A percentile compares a stretch with the other conserved stretches of the same genome.
Conservation (phyloP, 2,888 invertebrate genomes). For the Muschampia plurimacula region DNA sequence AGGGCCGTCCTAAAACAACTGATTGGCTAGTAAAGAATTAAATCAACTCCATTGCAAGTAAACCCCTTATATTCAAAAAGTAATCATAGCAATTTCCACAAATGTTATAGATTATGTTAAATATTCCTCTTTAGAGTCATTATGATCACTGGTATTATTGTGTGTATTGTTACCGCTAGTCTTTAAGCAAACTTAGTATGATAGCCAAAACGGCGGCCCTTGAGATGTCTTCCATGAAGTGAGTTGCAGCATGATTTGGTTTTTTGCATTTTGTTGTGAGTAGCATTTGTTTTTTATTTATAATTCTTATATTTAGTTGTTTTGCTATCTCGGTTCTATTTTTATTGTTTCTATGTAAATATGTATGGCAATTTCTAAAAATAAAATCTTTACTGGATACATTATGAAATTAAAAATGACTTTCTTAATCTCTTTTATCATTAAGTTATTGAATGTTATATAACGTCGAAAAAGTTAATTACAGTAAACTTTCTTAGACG, state of each 20-base stretch:
- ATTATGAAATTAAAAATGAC: not conserved
- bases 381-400: conserved; percentile 2
- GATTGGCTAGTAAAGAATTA: conserved; percentile 53
- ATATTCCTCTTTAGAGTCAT: not conserved
- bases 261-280: conserved; percentile 84
- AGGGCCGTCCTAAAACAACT: conserved; percentile 77
- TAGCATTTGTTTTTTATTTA: conserved; percentile 62
- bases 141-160: not conserved
- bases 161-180: conserved; percentile 33
- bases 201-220: conserved; percentile 68
- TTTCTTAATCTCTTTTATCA: not conserved
- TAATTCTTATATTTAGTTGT: conserved; percentile 46
- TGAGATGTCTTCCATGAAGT: conserved; percentile 63
- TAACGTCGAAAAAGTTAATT: not conserved
- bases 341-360: not conserved
- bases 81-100: not conserved
- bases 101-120: not conserved
- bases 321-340: conserved; percentile 51
- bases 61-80: not conserved
- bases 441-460: not conserved
- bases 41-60: conserved; percentile 41
- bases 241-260: conserved; percentile 80
- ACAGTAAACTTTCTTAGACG: not conserved
- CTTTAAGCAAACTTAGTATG: conserved; percentile 46
- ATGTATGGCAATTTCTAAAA: not conserved